Base-by-base conservation (phyloP, 92 coral and sea anemone genomes). In the Phymanthus crucifer region DNA sequence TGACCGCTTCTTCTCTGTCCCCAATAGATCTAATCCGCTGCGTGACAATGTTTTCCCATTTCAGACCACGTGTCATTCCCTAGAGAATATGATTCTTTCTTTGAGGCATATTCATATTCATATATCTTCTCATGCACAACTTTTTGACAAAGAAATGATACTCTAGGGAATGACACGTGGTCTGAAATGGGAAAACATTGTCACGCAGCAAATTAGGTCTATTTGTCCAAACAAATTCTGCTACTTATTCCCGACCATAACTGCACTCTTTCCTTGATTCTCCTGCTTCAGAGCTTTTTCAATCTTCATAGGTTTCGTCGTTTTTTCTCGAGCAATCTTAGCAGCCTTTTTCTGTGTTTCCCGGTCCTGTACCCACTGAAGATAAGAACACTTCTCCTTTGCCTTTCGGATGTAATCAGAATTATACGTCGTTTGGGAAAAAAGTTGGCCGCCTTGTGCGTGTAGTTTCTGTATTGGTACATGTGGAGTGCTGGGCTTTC, bases 401-500 rank as follows among this genome's bases (percentile, higher is more conserved):
- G 85, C 74, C 61, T 92, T 89, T 54, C 84, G 86, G 33, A 75
- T 85, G 78, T 86, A 95, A 10, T 91, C 87, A 17, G 93, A 93
- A 34, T 68, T 91, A 85, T 95, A 95, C 12, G 84, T 89, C 3
- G 95, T 95, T 52, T 67, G 73, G 4, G 75, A 90, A 11, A 80
- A 27, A 72, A 95, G 77, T 40, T 88, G 85, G 6, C 94, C 95
- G 21, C 64, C 83, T 17, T 58, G 65, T 5, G 50, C 68, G 26
- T 80, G 83, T 1, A 92, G 78, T 72, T 87, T 80, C 71, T 82
- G 83, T 57, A 86, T 83, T n/a, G 98, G 98, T 81, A 83, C 79
- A 54, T 87, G 77, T 18, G 84, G 71, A n/a, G 94, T 91, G 61
- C 98, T 83, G 10, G 98, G 98, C 0, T 93, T 87, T 18, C 91